A percentile compares a stretch with the other conserved stretches of the same genome.
phyloP scores from a whole-genome alignment of 2,888 invertebrate genomes.

The Liodrosophila aerea region DNA sequence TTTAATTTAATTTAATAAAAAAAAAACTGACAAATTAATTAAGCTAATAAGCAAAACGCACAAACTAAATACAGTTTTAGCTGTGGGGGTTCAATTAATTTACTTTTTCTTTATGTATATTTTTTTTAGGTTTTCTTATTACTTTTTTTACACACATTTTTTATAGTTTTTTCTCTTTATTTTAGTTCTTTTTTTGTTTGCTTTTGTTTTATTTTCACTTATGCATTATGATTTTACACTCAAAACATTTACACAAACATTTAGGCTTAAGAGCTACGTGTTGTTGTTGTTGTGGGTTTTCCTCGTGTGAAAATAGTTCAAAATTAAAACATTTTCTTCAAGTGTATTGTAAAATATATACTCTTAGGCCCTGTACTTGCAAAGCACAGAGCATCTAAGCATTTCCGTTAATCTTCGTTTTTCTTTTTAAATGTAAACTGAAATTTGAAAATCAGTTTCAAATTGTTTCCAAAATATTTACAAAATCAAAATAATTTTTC shows the following conservation, averaged over 20 bases:
- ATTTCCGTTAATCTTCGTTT: too few relatives aligned
- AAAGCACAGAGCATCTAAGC: too few relatives aligned
- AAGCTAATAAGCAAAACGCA: constrained; percentile 52
- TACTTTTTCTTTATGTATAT: not conserved
- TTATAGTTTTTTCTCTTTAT: constrained; percentile 21
- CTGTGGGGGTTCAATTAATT: constrained; percentile 11
- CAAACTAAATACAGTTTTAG: constrained; percentile 48
- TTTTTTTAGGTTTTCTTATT: constrained; percentile 16
- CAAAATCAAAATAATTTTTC: not conserved
- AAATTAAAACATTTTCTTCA: not conserved
- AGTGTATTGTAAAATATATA: constrained; percentile 20
- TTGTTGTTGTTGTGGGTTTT: constrained; percentile 28
- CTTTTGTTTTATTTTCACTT: constrained; percentile 16
- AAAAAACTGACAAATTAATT: constrained; percentile 46
- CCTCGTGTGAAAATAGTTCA: constrained; percentile 1
- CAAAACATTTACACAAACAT: constrained; percentile 70
- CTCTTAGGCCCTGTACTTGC: too few relatives aligned
- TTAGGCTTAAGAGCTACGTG: constrained; percentile 30
- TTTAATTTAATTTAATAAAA: constrained; percentile 31
- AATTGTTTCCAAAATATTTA: too few relatives aligned
- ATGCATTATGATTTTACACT: constrained; percentile 49
- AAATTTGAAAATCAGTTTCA: too few relatives aligned
- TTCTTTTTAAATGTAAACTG: not conserved
- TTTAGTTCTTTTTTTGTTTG: not conserved
- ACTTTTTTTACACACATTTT: constrained; percentile 45